Evolutionary conservation across 2,888 invertebrate genomes (phyloP), one percentile per base, ranked within the genome.

Genomic region (Dryadula phaetusa): DNA sequence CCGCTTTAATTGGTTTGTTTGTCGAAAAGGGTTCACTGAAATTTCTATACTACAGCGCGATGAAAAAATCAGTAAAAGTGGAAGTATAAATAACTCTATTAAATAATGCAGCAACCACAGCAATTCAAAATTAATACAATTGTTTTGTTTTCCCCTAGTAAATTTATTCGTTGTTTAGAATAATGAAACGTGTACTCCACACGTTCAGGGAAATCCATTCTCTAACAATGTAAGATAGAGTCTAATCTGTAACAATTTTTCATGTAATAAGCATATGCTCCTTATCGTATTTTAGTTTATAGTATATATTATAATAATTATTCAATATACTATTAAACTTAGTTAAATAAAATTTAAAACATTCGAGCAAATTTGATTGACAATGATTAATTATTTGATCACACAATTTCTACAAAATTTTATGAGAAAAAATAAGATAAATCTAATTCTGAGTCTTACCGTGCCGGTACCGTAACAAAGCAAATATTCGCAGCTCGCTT

Each of bases 121-220:
- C 86, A 86, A 80, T 82, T 88, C 84, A 85, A 88, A 91, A 88
- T 87, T 87, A 85, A 90, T 88, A 88, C 88, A 84, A 90, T 91
- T 91, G 90, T 89, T 87, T 88, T 88, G 88, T 90, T 90, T 88
- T 86, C 87, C 83, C 84, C 82, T 81, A 81, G 87, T 84, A 88
- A 90, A 90, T 90, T 86, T 90, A 90, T 91, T 90, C 88, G 77
- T 90, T 88, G 86, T 87, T 90, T 89, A 88, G 88, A 90, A 90
- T 91, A 89, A 90, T 90, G 90, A 88, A 88, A 88, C 86, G 83
- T 76, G 82, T 86, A 85, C n/a, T n/a, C n/a, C 86, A 86, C 88
- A 90, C 88, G 83, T 86, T 86, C 80, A 79, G 82, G 85, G 79
- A 88, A 89, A 90, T 90, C 85, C 88, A 88, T 89, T 88, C 84